Evolutionary conservation across 1,140 invertebrate genomes (phyloP).

Genomic region (Ectropis grisescens): DNA sequence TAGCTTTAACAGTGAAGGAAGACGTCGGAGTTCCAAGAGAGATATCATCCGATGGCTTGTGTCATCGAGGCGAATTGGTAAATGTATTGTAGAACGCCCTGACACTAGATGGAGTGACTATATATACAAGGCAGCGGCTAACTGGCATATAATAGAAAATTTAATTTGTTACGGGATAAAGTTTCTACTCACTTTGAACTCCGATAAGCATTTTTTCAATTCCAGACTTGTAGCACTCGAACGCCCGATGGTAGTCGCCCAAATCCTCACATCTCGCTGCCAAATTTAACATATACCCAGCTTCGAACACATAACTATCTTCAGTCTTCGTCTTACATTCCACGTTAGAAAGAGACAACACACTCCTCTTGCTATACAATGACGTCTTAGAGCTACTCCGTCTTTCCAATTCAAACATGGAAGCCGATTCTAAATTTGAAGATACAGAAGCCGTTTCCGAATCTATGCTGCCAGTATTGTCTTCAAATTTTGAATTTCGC

Average conservation of each 20-base stretch:
- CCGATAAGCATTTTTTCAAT: constrained; percentile 65
- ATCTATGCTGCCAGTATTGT: constrained; percentile 2
- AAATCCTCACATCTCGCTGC: constrained; percentile 48
- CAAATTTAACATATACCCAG: constrained; percentile 51
- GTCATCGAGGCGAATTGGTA: too few species aligned
- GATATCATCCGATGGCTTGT: too few species aligned
- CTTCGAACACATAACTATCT: constrained; percentile 62
- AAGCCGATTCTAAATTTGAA: constrained; percentile 11
- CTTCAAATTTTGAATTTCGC: too few species aligned
- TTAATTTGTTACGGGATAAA: too few species aligned
- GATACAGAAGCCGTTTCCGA: constrained; percentile 16
- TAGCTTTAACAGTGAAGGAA: too few species aligned
- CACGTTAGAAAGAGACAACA: constrained; percentile 26
- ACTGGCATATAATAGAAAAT: too few species aligned
- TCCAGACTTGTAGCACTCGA: constrained; percentile 54
- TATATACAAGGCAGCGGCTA: too few species aligned
- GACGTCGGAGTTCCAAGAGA: too few species aligned
- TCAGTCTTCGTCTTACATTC: constrained; percentile 42
- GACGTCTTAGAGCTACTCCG: constrained; percentile 25
- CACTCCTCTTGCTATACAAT: constrained; percentile 19
- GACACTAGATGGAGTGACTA: too few species aligned
- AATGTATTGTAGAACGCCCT: too few species aligned
- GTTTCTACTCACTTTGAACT: constrained; percentile 57
- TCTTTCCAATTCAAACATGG: constrained; percentile 13
- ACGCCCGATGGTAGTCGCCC: constrained; percentile 44